Percentiles rank a stretch among this genome's conserved stretches.
Conservation (phyloP, 2,797 vertebrate genomes). For the Hydrocynus forskahlii region DNA sequence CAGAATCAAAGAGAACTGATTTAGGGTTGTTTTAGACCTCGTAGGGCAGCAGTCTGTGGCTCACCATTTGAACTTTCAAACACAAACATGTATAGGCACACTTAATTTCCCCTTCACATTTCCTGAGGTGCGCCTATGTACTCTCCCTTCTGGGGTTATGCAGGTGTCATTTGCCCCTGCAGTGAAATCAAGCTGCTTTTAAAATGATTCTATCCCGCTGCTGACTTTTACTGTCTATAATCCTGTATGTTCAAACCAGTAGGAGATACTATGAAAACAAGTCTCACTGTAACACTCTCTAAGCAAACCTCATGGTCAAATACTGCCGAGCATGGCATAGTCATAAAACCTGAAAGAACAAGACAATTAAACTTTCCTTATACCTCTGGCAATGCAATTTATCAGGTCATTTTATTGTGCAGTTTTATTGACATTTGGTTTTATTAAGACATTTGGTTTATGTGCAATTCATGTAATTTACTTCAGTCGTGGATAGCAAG, state of each 20-base stretch:
- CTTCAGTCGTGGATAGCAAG: too few species aligned
- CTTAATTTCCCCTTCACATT: not conserved
- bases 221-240: not conserved
- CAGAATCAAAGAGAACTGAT: constrained; percentile 27
- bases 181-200: not conserved
- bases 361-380: too few species aligned
- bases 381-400: too few species aligned
- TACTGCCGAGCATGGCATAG: too few species aligned
- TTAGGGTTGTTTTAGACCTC: not conserved
- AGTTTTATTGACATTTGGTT: too few species aligned
- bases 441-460: too few species aligned
- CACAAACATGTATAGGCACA: not conserved
- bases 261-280: not conserved
- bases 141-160: not conserved
- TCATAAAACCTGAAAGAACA: too few species aligned
- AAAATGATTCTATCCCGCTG: not conserved
- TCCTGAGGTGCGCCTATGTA: not conserved
- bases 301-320: too few species aligned
- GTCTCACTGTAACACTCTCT: too few species aligned
- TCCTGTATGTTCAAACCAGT: not conserved
- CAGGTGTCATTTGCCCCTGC: not conserved
- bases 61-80: constrained; percentile 4
- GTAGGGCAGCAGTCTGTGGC: constrained; percentile 7
- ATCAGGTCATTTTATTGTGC: too few species aligned
- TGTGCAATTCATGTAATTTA: too few species aligned